Percentiles rank a stretch among this genome's conserved stretches.
Conservation (phyloP, 2,797 vertebrate species). For the Phrynocephalus guinanensis region DNA sequence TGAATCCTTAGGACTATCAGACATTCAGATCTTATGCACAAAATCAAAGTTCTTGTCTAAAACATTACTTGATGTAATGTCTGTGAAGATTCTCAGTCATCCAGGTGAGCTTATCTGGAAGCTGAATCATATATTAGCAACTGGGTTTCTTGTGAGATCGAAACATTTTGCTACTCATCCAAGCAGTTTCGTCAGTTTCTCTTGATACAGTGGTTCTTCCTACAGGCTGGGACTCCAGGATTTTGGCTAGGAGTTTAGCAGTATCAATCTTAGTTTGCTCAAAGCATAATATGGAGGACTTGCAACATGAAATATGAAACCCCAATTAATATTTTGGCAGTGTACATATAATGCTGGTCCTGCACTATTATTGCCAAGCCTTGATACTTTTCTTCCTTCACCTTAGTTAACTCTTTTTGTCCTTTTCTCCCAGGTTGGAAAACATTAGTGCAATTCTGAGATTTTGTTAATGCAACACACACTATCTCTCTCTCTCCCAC, state of each 20-base stretch:
- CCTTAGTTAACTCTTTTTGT: constrained; percentile 29
- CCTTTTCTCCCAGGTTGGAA: constrained; percentile 8
- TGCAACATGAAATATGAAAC: background rate
- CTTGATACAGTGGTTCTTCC: background rate
- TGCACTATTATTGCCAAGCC: constrained; percentile 33
- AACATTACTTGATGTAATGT: background rate
- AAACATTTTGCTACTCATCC: too few species aligned
- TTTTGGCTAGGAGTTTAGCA: background rate
- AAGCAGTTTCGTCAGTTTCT: too few species aligned
- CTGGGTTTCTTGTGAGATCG: too few species aligned
- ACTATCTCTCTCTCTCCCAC: background rate
- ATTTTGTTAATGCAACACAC: constrained; percentile 41
- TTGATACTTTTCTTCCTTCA: constrained; percentile 3
- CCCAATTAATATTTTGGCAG: constrained; percentile 37
- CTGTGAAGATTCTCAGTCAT: too few species aligned
- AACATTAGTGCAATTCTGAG: constrained; percentile 45
- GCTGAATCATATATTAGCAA: too few species aligned
- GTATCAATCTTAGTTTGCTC: background rate
- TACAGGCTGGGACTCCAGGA: background rate
- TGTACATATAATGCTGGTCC: background rate
- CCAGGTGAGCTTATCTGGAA: too few species aligned
- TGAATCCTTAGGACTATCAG: background rate
- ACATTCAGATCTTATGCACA: background rate
- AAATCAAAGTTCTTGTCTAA: too few species aligned
- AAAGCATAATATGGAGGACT: background rate